Evolutionary conservation across 2,888 invertebrate species (phyloP), one percentile per base, ranked within the genome.

Genomic region (Archaeoteleia sp.): DNA sequence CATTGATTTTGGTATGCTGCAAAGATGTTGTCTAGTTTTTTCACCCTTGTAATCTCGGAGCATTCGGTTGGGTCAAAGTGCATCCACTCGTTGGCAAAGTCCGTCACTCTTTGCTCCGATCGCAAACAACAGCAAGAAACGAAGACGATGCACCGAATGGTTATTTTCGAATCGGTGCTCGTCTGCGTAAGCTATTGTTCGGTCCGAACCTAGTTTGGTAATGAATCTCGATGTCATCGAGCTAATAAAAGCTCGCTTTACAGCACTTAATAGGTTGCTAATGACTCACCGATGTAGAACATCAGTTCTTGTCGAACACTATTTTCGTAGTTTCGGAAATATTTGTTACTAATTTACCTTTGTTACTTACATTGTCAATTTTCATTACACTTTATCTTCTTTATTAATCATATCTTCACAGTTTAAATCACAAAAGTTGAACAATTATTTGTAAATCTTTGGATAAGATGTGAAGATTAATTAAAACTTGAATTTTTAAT

Each of bases 171-270:
- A 46, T 60, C 68, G 30, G 32, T 17, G 43, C 34, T 35, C 51
- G 72, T 48, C 70, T 71, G 72, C 70, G 73, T 74, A 75, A 74
- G 75, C 79, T 76, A 80, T 80, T 78, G 79, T 80, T 78, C 73
- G 69, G 51, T 57, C 61, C 80, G 77, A 74, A 75, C 78, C 79
- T 76, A 79, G 76, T 80, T 80, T 80, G 77, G 80, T 78, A 74
- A 71, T 76, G 78, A 79, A 78, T 74, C 76, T 76, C 74, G 76
- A 71, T 76, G 75, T 77, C 71, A 75, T 72, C 69, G 68, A 57
- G 72, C 77, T 77, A 77, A 77, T 77, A 77, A 77, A 77, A 77
- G 77, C 74, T 71, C 45, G 70, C 71, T 73, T 75, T 71, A 32
- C 42, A 35, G 75, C 73, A 61, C 48, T 65, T 68, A 63, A 73